These are phyloP conservation scores for Liopterus haemorrhoidalis DNA, from an alignment of 2,888 invertebrate genomes.

Conservation along the genomic window DNA sequence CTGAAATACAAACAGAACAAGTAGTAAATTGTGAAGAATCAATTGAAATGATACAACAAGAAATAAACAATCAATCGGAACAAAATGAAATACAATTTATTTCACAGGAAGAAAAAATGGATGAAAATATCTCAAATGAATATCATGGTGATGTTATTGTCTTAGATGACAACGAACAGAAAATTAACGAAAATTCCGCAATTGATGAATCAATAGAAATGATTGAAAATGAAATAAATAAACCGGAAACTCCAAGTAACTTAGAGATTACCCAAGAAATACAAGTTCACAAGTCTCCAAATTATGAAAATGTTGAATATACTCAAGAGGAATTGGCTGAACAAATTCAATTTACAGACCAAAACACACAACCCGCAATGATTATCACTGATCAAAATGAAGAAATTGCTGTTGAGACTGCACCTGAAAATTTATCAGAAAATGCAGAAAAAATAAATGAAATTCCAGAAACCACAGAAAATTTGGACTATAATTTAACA, in stretches of 20 bases:
- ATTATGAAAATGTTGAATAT: conserved; percentile 1
- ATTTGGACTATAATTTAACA: conserved; percentile 41
- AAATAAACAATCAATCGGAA: conserved; percentile 38
- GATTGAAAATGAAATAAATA: conserved; percentile 20
- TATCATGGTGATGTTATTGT: not conserved
- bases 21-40: conserved; percentile 37
- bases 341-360: conserved; percentile 2
- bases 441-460: conserved; percentile 16
- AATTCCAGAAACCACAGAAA: conserved; percentile 28
- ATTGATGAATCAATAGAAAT: conserved; percentile 27
- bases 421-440: conserved; percentile 10
- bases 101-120: conserved; percentile 1
- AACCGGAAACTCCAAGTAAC: not conserved
- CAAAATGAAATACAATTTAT: conserved; percentile 15
- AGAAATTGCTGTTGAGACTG: conserved; percentile 3
- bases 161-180: not conserved
- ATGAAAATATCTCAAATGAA: not conserved
- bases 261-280: not conserved
- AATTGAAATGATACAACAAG: conserved; percentile 45
- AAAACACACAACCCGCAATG: not conserved
- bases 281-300: too few species aligned
- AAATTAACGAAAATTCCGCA: not conserved
- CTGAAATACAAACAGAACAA: conserved; percentile 1
- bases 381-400: conserved; percentile 2
- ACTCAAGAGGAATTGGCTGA: conserved; percentile 2